Evolutionary conservation across 2,113 vertebrate species (phyloP).

Genomic region (Junco hyemalis): DNA sequence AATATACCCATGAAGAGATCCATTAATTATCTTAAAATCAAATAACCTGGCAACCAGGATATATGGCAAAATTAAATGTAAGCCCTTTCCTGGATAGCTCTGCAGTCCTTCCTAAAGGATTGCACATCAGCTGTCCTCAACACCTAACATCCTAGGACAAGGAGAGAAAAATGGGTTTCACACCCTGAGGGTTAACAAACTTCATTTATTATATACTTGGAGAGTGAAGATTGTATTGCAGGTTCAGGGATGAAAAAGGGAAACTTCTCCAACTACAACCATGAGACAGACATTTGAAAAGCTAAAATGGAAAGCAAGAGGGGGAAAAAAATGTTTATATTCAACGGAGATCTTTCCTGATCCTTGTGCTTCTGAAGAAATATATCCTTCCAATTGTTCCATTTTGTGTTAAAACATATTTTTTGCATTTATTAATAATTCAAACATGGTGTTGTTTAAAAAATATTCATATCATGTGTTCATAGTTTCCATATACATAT

Average conservation of each 20-base stretch:
- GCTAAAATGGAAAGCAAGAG: constrained; percentile 11
- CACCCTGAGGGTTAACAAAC: constrained; percentile 47
- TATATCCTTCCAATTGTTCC: constrained; percentile 54
- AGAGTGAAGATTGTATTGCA: neutral
- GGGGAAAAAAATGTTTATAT: neutral
- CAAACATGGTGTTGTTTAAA: constrained; percentile 43
- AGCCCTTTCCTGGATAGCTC: neutral
- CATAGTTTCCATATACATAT: constrained; percentile 38
- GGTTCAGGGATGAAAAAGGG: neutral
- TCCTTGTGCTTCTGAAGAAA: constrained; percentile 37
- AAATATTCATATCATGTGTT: constrained; percentile 34
- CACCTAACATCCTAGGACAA: neutral
- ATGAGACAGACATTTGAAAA: neutral
- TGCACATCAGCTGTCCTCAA: neutral
- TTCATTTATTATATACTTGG: constrained; percentile 9
- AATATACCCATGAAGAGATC: neutral
- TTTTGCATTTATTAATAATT: constrained; percentile 63
- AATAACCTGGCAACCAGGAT: constrained; percentile 9
- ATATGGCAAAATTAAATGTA: constrained; percentile 23
- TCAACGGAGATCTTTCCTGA: constrained; percentile 34
- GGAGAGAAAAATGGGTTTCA: constrained; percentile 29
- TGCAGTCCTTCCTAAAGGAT: neutral
- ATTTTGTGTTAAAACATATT: constrained; percentile 50
- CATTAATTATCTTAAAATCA: constrained; percentile 53
- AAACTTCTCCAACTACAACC: neutral